Conservation (phyloP, 2,888 invertebrate genomes). For the Cheilosia impressa region DNA sequence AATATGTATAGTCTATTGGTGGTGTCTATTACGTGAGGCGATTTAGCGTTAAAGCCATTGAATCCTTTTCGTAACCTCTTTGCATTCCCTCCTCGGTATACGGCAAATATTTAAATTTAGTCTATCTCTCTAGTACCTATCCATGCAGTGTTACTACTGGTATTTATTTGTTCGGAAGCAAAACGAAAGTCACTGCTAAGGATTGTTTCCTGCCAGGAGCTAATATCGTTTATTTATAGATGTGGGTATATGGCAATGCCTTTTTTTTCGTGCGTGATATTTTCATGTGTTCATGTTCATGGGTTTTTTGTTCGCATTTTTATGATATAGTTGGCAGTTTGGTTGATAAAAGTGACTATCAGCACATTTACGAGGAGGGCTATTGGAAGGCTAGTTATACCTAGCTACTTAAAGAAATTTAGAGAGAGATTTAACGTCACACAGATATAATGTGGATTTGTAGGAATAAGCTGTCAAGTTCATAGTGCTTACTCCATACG, state of each 20-base stretch:
- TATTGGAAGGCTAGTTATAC: too few species aligned
- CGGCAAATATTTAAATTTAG: conserved; percentile 56
- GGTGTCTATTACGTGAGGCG: conserved; percentile 59
- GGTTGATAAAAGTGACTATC: too few species aligned
- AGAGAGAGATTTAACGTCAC: too few species aligned
- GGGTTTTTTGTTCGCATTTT: background rate
- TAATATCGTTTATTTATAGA: background rate
- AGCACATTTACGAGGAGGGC: too few species aligned
- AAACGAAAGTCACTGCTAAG: conserved; percentile 36
- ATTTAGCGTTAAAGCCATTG: conserved; percentile 59
- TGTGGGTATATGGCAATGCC: background rate
- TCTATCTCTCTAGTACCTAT: conserved; percentile 8
- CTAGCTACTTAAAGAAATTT: too few species aligned
- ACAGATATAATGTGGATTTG: too few species aligned
- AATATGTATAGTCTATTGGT: conserved; percentile 39
- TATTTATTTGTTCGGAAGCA: conserved; percentile 43
- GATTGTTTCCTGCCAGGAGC: conserved; percentile 58
- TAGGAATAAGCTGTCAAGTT: too few species aligned
- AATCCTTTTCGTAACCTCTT: conserved; percentile 44
- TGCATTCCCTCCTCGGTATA: conserved; percentile 18
- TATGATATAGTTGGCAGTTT: too few species aligned
- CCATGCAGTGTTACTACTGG: background rate
- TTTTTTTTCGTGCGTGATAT: background rate
- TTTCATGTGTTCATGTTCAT: background rate
- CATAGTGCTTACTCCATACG: too few species aligned